A percentile compares a stretch with the other conserved stretches of the same genome.
Evolutionary conservation across 2,797 vertebrate genomes (phyloP).

Genomic region (Rachycentron canadum): DNA sequence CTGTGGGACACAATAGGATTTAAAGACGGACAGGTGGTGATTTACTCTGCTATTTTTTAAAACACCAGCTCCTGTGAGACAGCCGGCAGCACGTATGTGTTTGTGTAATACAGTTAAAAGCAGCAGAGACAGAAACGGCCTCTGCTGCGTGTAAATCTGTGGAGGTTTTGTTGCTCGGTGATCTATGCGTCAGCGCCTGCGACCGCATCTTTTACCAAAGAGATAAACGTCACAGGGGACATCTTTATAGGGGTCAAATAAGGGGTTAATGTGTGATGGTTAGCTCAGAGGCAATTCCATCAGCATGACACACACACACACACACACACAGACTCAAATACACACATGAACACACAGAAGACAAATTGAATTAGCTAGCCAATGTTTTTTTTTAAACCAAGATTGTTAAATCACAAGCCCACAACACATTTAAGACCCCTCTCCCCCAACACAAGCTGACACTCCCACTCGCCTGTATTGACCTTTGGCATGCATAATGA

Average conservation of each 20-base stretch:
- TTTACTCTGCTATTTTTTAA: constrained; percentile 38
- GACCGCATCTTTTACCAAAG: constrained; percentile 71
- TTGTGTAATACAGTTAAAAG: constrained; percentile 30
- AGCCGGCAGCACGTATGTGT: constrained; percentile 20
- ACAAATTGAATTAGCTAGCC: constrained; percentile 69
- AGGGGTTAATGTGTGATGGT: constrained; percentile 81
- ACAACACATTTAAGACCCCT: constrained; percentile 67
- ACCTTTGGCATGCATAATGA: constrained; percentile 85
- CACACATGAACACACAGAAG: constrained; percentile 34
- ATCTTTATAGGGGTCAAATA: constrained; percentile 82
- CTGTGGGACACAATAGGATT: constrained; percentile 51
- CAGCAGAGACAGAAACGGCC: constrained; percentile 18
- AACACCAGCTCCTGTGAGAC: constrained; percentile 17
- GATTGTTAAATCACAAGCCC: constrained; percentile 71
- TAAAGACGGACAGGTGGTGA: constrained; percentile 48
- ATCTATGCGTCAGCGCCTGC: constrained; percentile 65
- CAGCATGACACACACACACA: constrained; percentile 32
- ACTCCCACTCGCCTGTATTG: constrained; percentile 67
- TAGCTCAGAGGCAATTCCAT: constrained; percentile 61
- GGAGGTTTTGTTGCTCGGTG: constrained; percentile 50
- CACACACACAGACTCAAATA: constrained; percentile 2
- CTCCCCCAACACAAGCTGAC: constrained; percentile 57
- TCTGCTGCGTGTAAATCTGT: constrained; percentile 60
- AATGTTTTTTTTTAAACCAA: constrained; percentile 50
- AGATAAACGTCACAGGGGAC: constrained; percentile 80